Evolutionary conservation across 2,888 invertebrate genomes (phyloP), one percentile per base, ranked within the genome.

Genomic region (Norana najaformis): DNA sequence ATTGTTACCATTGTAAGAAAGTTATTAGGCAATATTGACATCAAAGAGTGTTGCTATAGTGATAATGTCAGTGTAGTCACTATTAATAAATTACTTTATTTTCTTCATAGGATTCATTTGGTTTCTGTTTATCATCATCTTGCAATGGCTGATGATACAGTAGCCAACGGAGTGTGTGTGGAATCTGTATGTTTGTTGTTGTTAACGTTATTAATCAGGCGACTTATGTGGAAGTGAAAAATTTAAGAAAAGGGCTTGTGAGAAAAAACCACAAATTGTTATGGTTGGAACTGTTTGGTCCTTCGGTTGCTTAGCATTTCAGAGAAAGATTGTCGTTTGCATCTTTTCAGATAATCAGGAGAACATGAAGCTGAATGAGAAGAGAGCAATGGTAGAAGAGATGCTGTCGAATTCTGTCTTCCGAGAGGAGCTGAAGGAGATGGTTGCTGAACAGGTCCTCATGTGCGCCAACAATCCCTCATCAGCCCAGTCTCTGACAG

Each of bases 351-450:
- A 36, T 36, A 85, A 85, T 85, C 85, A 37, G 47, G 38, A 88
- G 39, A 88, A 38, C 20, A 34, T 88, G 88, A 38, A 37, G 38
- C n/a, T 38, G 88, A 89, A 37, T 18, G 69, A 69, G 69, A 89
- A 53, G 89, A 47, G 37, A 47, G 69, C 30, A 30, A 89, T 82
- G 53, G 69, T 53, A 36, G 37, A 34, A 34, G 47, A 89, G 89
- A 88, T 39, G 88, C 41, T 47, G 23, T 39, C 34, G 35, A 41
- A 18, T 88, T 23, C 37, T 95, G 96, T 98, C 93, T 99, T 99
- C 96, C 97, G 98, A 92, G 98, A 98, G 95, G 99, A 99, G 95
- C 95, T 99, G 94, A 99, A 99, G 95, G 96, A 98, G 89, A 98
- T 99, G 93, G 97, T 99, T 93, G 98, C 98, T 90, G 95, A 94